These are phyloP conservation scores for Calliphora vicina DNA, from an alignment of 1,140 invertebrate genomes.

Conservation along the genomic window DNA sequence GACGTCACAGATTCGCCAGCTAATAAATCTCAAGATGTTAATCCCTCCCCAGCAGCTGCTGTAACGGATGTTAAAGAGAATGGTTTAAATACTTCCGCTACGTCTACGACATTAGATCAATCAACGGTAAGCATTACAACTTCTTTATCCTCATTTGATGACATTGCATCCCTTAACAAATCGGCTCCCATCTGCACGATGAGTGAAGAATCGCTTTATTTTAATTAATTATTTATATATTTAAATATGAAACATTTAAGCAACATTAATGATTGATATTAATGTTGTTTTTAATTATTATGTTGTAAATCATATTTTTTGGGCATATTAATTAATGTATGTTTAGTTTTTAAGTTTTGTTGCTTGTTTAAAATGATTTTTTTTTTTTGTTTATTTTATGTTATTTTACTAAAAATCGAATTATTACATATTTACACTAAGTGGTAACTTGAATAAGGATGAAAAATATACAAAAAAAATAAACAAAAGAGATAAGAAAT, in stretches of 20 bases:
- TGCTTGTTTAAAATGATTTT: background rate
- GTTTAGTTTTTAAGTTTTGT: background rate
- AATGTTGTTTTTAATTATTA: background rate
- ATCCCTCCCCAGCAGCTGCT: background rate
- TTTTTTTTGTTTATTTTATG: background rate
- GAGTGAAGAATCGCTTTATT: slow-evolving; percentile 51
- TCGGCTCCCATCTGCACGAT: slow-evolving; percentile 58
- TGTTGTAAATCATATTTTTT: background rate
- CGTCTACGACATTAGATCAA: slow-evolving; percentile 3
- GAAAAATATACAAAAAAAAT: too few relatives aligned
- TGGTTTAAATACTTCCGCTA: slow-evolving; percentile 6
- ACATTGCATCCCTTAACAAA: slow-evolving; percentile 43
- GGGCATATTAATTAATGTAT: background rate
- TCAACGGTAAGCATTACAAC: slow-evolving; percentile 53
- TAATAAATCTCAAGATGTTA: background rate
- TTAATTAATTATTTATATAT: background rate
- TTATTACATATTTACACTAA: too few relatives aligned
- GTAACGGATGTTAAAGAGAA: background rate
- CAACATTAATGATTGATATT: background rate
- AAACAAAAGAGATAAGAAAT: too few relatives aligned
- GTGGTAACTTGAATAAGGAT: background rate
- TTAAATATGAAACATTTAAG: background rate
- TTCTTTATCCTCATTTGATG: slow-evolving; percentile 15
- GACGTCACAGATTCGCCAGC: background rate
- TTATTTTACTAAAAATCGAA: background rate